Evolutionary conservation across 2,797 vertebrate genomes (phyloP).

Genomic region (Mus spretus): DNA sequence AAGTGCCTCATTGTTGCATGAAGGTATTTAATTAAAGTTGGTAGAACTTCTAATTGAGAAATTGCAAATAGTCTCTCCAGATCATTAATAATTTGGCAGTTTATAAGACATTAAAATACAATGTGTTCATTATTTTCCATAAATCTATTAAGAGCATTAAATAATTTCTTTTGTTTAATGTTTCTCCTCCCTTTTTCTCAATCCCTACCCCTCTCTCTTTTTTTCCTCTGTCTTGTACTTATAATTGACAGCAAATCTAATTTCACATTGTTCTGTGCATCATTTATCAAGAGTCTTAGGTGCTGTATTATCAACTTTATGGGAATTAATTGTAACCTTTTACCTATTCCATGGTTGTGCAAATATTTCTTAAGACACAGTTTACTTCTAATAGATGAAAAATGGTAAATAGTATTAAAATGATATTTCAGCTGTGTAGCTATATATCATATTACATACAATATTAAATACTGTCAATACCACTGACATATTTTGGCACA

Average conservation of each 20-base stretch:
- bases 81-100: constrained; percentile 85
- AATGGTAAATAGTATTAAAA: constrained; percentile 56
- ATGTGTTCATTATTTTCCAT: constrained; percentile 86
- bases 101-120: constrained; percentile 87
- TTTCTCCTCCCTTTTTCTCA: background rate
- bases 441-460: background rate
- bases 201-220: background rate
- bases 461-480: constrained; percentile 5
- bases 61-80: constrained; percentile 79
- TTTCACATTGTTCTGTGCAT: constrained; percentile 83
- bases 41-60: constrained; percentile 84
- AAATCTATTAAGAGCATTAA: constrained; percentile 79
- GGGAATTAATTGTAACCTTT: constrained; percentile 80
- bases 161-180: constrained; percentile 73
- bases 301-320: constrained; percentile 75
- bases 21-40: constrained; percentile 85
- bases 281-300: constrained; percentile 82
- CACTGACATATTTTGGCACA: background rate
- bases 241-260: constrained; percentile 82
- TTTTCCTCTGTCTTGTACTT: constrained; percentile 80
- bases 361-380: constrained; percentile 80
- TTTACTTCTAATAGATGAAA: constrained; percentile 42
- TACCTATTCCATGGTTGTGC: constrained; percentile 68
- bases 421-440: background rate
- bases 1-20: constrained; percentile 60